Evolutionary conservation across 2,113 vertebrate genomes (phyloP), one percentile per base, ranked within the genome.

Genomic region (Periophthalmodon schlosseri): DNA sequence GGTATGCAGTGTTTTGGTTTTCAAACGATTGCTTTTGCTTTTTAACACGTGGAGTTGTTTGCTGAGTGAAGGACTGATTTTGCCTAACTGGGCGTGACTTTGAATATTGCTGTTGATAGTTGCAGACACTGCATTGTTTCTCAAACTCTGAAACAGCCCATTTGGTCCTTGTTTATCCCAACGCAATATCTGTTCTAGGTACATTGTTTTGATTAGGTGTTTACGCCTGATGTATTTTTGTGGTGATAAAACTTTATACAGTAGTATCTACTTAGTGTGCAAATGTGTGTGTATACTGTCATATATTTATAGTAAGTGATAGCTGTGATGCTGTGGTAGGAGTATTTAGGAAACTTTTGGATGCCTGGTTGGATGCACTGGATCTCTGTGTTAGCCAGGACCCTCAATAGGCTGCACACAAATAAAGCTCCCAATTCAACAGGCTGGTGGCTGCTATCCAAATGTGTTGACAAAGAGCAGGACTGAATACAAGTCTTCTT

Each of bases 391-490:
- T 77, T 78, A 71, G 79, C 84, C 88, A 88, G 76, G 71, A 81
- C 76, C 76, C n/a, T 50, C 76, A 88, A 86, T 81, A 79, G 73
- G n/a, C 79, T 56, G 56, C 73, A 89, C 84, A 91, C 63, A 87
- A 88, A 83, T 76, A 77, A 36, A 69, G 69, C 73, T 50, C 76
- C 78, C 68, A 72, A 74, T 69, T 63, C 69, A 78, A 74, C 69
- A 68, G 81, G 70, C 39, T 9, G 61, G 18, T 88, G 90, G 91
- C 86, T 70, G 39, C n/a, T 33, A 12, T 88, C 89, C 90, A 91
- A 90, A 47, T 79, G 28, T 85, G 78, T 74, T 87, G 82, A 93
- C 91, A 91, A 91, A 91, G 81, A 80, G 79, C 81, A 80, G 57
- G 68, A 68, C 72, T 87, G 69, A 90, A 86, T 74, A 78, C 61